Evolutionary conservation across 2,888 invertebrate species (phyloP).

Genomic region (Oscheius onirici): DNA sequence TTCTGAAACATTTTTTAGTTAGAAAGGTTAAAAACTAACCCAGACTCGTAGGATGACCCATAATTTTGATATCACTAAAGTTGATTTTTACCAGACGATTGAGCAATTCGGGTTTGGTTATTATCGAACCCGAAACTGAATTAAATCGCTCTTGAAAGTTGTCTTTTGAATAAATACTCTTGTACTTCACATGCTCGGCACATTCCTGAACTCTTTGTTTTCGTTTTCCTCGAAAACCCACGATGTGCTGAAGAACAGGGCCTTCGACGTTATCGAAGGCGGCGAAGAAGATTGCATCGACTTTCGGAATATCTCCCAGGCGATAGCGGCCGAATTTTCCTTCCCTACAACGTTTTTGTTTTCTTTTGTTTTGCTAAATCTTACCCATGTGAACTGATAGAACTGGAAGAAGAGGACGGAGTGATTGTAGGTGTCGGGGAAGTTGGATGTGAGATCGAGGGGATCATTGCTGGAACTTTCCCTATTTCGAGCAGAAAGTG

Average conservation of each 20-base stretch:
- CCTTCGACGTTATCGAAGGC: slow-evolving; percentile 66
- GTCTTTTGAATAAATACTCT: background rate
- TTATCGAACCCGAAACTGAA: slow-evolving; percentile 51
- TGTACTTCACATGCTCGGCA: background rate
- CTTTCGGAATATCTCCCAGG: slow-evolving; percentile 50
- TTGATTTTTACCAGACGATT: slow-evolving; percentile 59
- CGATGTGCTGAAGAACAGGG: slow-evolving; percentile 61
- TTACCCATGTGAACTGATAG: slow-evolving; percentile 2
- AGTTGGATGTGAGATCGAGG: background rate
- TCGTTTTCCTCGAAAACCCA: slow-evolving; percentile 32
- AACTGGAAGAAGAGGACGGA: slow-evolving; percentile 13
- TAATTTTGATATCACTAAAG: slow-evolving; percentile 63
- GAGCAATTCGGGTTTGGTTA: slow-evolving; percentile 54
- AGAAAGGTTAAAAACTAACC: slow-evolving; percentile 35
- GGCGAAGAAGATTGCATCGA: slow-evolving; percentile 65
- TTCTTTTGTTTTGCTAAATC: background rate
- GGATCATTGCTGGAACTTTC: background rate
- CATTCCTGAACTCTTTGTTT: background rate
- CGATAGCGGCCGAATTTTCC: slow-evolving; percentile 48
- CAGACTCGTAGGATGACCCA: slow-evolving; percentile 69
- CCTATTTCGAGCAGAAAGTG: background rate
- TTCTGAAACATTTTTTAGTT: slow-evolving; percentile 22
- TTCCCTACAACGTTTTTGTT: background rate
- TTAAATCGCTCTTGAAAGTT: slow-evolving; percentile 44
- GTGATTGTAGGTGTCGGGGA: slow-evolving; percentile 21